phyloP scores from a whole-genome alignment of 1,140 invertebrate species.

The Eubasilissa regina region DNA sequence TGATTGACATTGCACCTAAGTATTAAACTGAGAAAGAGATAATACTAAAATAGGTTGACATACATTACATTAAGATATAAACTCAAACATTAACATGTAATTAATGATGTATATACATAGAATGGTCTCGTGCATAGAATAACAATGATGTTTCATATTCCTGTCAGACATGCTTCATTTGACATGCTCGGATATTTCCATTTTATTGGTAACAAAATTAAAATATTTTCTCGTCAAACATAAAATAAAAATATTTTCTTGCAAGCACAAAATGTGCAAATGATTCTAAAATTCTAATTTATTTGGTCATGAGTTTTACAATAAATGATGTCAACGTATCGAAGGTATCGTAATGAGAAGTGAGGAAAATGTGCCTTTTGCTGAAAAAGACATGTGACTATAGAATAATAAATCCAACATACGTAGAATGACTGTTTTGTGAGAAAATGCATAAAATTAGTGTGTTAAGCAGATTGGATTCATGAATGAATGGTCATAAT shows the following conservation, averaged over 20 bases:
- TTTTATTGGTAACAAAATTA: not conserved
- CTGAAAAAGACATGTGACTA: constrained; percentile 26
- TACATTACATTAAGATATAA: constrained; percentile 52
- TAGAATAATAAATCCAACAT: not conserved
- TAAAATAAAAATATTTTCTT: not conserved
- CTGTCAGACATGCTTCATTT: constrained; percentile 37
- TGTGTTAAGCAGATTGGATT: not conserved
- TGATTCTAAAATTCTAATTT: not conserved
- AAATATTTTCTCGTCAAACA: too few species aligned
- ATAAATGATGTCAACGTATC: not conserved
- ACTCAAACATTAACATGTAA: constrained; percentile 45
- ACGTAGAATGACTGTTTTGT: constrained; percentile 17
- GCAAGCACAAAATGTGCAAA: constrained; percentile 2
- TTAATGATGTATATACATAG: constrained; percentile 25
- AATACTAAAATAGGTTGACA: constrained; percentile 59
- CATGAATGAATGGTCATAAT: constrained; percentile 32
- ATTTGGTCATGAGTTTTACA: constrained; percentile 2
- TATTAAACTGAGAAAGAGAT: constrained; percentile 58
- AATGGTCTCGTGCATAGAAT: constrained; percentile 30
- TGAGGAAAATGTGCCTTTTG: constrained; percentile 12
- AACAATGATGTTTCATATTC: constrained; percentile 46
- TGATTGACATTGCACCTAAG: constrained; percentile 60
- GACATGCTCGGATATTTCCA: constrained; percentile 9
- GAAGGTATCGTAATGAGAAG: constrained; percentile 19
- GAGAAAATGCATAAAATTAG: constrained; percentile 16